A percentile compares a stretch with the other conserved stretches of the same genome.
phyloP scores from a whole-genome alignment of 2,888 invertebrate genomes.

The Metopia argyrocephala region DNA sequence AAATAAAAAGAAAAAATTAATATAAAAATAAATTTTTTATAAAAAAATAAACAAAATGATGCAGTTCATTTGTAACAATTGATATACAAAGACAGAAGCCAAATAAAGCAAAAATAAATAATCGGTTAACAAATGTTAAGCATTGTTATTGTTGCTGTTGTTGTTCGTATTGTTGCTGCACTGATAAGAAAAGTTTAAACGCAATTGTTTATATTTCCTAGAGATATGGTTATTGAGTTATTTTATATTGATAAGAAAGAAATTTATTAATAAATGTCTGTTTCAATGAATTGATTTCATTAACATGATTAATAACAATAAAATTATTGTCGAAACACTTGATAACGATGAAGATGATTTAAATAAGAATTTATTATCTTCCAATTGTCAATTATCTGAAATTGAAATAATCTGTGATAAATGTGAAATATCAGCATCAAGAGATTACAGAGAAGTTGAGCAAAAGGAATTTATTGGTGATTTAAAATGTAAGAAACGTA shows the following conservation, averaged over 20 bases:
- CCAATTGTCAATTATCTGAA: constrained; percentile 32
- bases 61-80: not conserved
- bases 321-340: not conserved
- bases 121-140: not conserved
- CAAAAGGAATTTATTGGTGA: constrained; percentile 68
- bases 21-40: too few species aligned
- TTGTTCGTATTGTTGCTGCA: constrained; percentile 1
- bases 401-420: constrained; percentile 22
- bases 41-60: too few species aligned
- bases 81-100: not conserved
- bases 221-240: not conserved
- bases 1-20: constrained; percentile 20
- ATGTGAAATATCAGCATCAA: not conserved
- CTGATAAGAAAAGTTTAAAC: not conserved
- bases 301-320: not conserved
- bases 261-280: not conserved
- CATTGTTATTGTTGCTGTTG: constrained; percentile 2
- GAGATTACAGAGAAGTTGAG: not conserved
- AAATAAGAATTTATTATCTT: constrained; percentile 31
- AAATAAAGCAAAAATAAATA: not conserved
- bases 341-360: constrained; percentile 11
- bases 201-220: not conserved
- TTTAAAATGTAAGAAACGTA: constrained; percentile 65
- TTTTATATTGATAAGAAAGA: not conserved
- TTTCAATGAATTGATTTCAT: not conserved